These are phyloP conservation scores for Lithosia quadra DNA, from an alignment of 2,888 invertebrate species.

Conservation along the genomic window DNA sequence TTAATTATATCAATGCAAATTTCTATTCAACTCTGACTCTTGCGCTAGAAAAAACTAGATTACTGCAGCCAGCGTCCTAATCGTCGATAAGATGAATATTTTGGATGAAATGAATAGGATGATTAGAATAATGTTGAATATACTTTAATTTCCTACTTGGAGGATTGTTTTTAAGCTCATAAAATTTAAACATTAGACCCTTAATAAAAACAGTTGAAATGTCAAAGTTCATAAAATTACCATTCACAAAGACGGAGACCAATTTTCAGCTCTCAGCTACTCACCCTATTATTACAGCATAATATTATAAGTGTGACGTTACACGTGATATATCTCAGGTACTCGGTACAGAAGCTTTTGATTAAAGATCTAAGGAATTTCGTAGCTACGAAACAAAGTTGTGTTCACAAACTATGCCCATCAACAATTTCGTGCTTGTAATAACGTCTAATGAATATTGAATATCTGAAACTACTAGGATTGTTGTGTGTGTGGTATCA, in stretches of 20 bases:
- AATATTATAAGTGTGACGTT: slow-evolving; percentile 7
- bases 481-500: slow-evolving; percentile 46
- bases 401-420: slow-evolving; percentile 62
- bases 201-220: background rate
- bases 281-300: background rate
- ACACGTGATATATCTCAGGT: slow-evolving; percentile 18
- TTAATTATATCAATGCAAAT: no score
- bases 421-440: slow-evolving; percentile 65
- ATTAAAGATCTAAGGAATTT: slow-evolving; percentile 54
- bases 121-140: no score
- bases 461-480: slow-evolving; percentile 61
- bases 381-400: slow-evolving; percentile 49
- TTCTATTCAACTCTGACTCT: no score
- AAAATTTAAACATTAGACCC: background rate
- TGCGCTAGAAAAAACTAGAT: no score
- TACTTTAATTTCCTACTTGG: no score
- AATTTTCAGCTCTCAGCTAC: background rate
- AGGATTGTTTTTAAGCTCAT: no score
- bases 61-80: no score
- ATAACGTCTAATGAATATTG: slow-evolving; percentile 71
- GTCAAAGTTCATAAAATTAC: background rate
- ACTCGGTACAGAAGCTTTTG: slow-evolving; percentile 35
- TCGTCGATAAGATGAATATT: no score
- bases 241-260: background rate
- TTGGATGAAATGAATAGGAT: no score